Evolutionary conservation across 1,140 invertebrate genomes (phyloP), one percentile per base, ranked within the genome.

Genomic region (Cydia fagiglandana): DNA sequence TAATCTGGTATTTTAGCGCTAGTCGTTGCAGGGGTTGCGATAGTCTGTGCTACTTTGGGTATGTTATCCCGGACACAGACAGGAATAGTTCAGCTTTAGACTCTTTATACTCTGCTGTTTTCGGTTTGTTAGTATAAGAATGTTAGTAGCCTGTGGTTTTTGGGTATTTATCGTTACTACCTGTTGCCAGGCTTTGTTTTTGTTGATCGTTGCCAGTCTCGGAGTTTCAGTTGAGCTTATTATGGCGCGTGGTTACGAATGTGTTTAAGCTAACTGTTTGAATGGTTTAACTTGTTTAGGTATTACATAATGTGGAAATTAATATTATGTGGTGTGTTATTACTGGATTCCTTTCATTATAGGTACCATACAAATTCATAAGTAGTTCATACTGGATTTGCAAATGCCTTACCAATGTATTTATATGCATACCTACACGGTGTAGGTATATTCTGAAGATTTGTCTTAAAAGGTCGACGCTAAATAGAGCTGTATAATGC

Each of bases 131-230:
- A 73, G n/a, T 74, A n/a, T 47, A 66, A 24, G 45, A 12, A 24
- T 61, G 30, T 30, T 75, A 50, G 30, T 34, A 68, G 61, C 7
- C 53, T 76, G 45, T 76, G 73, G 73, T 79, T 77, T 38, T 76
- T 75, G 73, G 61, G 75, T 73, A 75, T 74, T 74, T 68, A 75
- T 68, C 61, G 74, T 70, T 68, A 75, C 66, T 83, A 89, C 88
- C 88, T 89, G 88, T 89, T 90, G 88, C 88, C 77, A 45, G 84
- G 84, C 81, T 86, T 90, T 90, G 88, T 90, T 90, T 90, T 90
- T 89, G 86, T 88, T 89, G 86, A 86, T 87, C 83, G 83, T 80
- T 64, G 79, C 82, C 84, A 86, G 86, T 84, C 84, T 86, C 78
- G 84, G 84, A 77, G 74, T 77, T 76, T 66, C 75, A 73, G 76